These are phyloP conservation scores for Pinna nobilis DNA, from an alignment of 1,140 invertebrate genomes.

Conservation along the genomic window DNA sequence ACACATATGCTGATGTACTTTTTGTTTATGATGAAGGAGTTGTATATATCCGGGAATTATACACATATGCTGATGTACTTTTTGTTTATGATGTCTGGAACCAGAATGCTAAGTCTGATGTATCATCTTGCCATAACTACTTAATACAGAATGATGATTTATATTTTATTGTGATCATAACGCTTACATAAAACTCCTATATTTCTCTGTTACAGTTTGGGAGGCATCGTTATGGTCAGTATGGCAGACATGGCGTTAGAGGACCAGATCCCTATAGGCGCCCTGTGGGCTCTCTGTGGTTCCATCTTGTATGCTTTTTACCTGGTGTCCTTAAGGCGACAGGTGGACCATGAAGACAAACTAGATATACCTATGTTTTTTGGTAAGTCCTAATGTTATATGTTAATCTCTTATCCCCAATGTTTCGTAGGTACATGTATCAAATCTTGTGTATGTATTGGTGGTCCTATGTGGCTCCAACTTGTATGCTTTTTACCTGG, in stretches of 20 bases:
- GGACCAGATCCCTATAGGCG: slow-evolving; percentile 80
- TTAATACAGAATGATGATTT: too few species aligned
- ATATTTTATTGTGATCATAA: too few species aligned
- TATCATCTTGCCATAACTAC: too few species aligned
- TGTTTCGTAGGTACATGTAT: too few species aligned
- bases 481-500: slow-evolving; percentile 89
- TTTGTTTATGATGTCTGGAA: too few species aligned
- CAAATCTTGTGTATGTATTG: too few species aligned
- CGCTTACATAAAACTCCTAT: background rate
- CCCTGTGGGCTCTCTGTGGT: slow-evolving; percentile 85
- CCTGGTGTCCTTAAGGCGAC: slow-evolving; percentile 86
- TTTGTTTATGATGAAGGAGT: too few species aligned
- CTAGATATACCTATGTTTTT: slow-evolving; percentile 94
- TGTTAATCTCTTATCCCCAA: too few species aligned
- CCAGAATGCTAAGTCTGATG: too few species aligned
- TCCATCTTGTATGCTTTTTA: slow-evolving; percentile 90
- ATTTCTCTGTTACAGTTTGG: slow-evolving; percentile 78
- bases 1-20: too few species aligned
- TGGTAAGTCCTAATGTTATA: too few species aligned
- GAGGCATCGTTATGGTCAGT: slow-evolving; percentile 85
- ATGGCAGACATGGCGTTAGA: slow-evolving; percentile 80
- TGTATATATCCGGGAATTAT: background rate
- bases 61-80: too few species aligned
- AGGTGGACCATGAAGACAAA: slow-evolving; percentile 90
- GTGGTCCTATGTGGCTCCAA: slow-evolving; percentile 77